Base-by-base conservation (phyloP, 2,888 invertebrate genomes). In the Microctonus brassicae region DNA sequence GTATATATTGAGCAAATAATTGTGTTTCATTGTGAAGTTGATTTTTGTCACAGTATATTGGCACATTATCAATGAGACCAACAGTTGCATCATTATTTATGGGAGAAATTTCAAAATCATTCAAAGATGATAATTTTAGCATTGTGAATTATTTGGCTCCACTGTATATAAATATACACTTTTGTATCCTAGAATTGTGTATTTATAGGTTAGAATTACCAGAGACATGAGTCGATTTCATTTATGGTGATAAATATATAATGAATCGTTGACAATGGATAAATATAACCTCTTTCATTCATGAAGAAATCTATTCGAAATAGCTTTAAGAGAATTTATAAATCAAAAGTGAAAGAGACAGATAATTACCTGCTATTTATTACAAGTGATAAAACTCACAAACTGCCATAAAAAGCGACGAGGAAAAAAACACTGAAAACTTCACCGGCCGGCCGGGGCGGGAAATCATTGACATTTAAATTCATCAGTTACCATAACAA, bases 1-100 rank as follows among this genome's bases (percentile, higher is more conserved):
- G 91, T 0, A 91, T 70, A 67, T 83, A 83, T 55, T 75, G 79
- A 1, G 76, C 77, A 58, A 83, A 84, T 0, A 81, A 78, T 55
- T 86, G 85, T 9, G 81, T 78, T 71, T 87, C 86, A 60, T 84
- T 80, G 22, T 80, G 76, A 2, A 85, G 69, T 11, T 80, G 77
- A n/a, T 81, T 76, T 69, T 76, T 79, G 11, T 79, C 74, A 55
- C 83, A 84, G 42, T 81, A 82, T 7, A 81, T 69, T 2, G 80
- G 66, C 0, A 24, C 63, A 22, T 77, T 73, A 17, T 74, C 72
- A 4, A 84, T 75, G 11, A 83, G 70, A 17, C 82, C 82, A 0
- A 81, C 82, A 2, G 83, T 80, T 0, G 82, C 80, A 10, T 83
- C 78, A 17, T 78, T 77, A 57, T 78, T 75, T 13, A 79, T 71